Conservation (phyloP, 2,113 vertebrate species). For the Crypturellus undulatus region DNA sequence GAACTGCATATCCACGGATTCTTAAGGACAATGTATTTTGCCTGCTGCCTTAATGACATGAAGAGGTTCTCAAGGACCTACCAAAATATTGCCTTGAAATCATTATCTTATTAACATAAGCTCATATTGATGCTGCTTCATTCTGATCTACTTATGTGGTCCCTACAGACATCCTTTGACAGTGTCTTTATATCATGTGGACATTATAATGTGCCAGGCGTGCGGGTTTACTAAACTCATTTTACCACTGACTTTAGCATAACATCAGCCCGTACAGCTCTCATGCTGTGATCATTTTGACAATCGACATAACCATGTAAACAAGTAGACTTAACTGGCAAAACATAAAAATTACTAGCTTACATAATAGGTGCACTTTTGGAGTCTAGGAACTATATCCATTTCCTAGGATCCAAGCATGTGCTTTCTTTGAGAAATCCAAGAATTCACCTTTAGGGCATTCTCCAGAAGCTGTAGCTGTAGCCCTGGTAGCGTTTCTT, state of each 20-base stretch:
- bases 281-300: background rate
- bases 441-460: background rate
- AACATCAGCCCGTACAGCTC: background rate
- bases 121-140: background rate
- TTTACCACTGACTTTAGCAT: background rate
- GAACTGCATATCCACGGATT: accelerated
- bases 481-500: background rate
- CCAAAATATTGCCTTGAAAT: background rate
- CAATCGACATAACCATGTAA: accelerated
- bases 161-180: background rate
- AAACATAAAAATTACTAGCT: background rate
- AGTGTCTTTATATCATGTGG: background rate
- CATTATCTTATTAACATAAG: constrained; percentile 44
- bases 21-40: background rate
- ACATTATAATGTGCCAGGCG: background rate
- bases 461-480: background rate
- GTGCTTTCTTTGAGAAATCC: background rate
- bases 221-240: background rate
- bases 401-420: background rate
- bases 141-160: background rate
- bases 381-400: background rate
- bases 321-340: background rate
- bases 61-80: background rate
- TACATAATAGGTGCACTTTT: background rate
- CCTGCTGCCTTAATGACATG: background rate